Conservation (phyloP, 2,888 invertebrate species). For the Drosophila tanythrix region DNA sequence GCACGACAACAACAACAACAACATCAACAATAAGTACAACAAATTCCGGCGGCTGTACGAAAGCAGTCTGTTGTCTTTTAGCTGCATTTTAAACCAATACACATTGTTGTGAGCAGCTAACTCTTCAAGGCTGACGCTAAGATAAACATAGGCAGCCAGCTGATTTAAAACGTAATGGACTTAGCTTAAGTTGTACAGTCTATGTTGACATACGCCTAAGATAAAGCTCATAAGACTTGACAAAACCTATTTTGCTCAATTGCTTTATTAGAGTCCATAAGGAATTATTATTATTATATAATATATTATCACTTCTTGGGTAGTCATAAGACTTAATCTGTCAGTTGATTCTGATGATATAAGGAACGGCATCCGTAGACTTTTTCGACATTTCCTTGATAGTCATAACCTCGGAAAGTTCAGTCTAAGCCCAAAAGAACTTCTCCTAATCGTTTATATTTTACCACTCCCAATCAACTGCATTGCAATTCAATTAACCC, state of each 20-base stretch:
- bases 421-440: neutral
- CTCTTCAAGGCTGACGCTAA: constrained; percentile 14
- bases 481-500: constrained; percentile 52
- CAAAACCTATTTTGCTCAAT: neutral
- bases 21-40: constrained; percentile 26
- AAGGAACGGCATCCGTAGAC: neutral
- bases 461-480: constrained; percentile 21
- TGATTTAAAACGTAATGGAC: neutral
- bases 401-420: constrained; percentile 4
- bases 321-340: neutral
- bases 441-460: constrained; percentile 23
- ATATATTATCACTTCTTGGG: neutral
- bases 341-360: neutral
- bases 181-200: neutral
- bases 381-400: constrained; percentile 2
- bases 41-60: constrained; percentile 26
- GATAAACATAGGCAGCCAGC: constrained; percentile 2
- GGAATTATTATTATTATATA: neutral
- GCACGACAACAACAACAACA: constrained; percentile 13
- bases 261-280: neutral
- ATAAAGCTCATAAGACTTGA: neutral
- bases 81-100: constrained; percentile 43
- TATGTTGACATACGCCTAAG: neutral
- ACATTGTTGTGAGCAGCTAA: constrained; percentile 14
- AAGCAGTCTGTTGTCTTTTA: constrained; percentile 25